Evolutionary conservation across 2,113 vertebrate genomes (phyloP).

Genomic region (Podarcis muralis): DNA sequence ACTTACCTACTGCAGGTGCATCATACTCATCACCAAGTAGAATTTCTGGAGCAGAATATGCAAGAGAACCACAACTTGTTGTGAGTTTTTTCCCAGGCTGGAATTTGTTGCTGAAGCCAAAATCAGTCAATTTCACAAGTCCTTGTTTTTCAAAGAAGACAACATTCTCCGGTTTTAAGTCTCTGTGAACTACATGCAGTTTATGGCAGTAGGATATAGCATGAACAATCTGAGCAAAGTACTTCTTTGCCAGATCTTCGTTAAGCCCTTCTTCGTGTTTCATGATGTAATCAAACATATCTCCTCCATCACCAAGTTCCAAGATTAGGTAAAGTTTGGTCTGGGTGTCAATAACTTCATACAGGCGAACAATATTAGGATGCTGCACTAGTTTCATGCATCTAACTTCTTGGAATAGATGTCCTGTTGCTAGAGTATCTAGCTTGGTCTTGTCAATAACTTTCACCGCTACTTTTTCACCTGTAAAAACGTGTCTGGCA

Average conservation of each 20-base stretch:
- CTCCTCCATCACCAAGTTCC: constrained; percentile 95
- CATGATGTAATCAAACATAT: constrained; percentile 99
- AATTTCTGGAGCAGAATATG: constrained; percentile 97
- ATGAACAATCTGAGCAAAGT: constrained; percentile 97
- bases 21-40: constrained; percentile 97
- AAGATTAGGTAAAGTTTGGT: constrained; percentile 97
- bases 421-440: constrained; percentile 92
- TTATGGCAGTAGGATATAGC: constrained; percentile 99
- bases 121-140: constrained; percentile 97
- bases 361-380: constrained; percentile 95
- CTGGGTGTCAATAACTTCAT: constrained; percentile 98
- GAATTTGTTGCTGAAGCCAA: constrained; percentile 99
- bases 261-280: constrained; percentile 96
- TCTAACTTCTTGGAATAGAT: constrained; percentile 97
- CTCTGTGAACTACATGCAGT: constrained; percentile 95
- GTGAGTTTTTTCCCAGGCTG: constrained; percentile 98
- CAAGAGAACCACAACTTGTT: constrained; percentile 96
- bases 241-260: constrained; percentile 96
- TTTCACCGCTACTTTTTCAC: constrained; percentile 98
- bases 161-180: constrained; percentile 97
- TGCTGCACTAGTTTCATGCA: constrained; percentile 99
- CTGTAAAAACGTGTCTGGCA: constrained; percentile 96
- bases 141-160: constrained; percentile 99
- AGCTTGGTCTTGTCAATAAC: constrained; percentile 99
- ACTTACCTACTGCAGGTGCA: constrained; percentile 95